A percentile compares a stretch with the other conserved stretches of the same genome.
These are phyloP conservation scores for Notoglanidium macrostoma DNA, from an alignment of 2,797 vertebrate genomes.

Conservation along the genomic window DNA sequence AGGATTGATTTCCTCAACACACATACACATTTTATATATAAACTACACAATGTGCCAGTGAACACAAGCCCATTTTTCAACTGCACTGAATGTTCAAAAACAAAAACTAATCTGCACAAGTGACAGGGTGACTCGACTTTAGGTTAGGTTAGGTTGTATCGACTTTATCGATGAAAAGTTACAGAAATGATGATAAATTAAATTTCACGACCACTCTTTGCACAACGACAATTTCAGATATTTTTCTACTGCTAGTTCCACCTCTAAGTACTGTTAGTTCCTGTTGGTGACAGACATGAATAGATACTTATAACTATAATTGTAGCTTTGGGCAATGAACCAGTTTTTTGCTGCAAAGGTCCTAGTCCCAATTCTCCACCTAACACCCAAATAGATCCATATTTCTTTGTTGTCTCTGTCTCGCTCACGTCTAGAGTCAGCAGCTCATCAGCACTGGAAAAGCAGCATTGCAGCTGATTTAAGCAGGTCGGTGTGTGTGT, in stretches of 20 bases:
- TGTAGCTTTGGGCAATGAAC: neutral
- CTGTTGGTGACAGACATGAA: neutral
- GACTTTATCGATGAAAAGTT: neutral
- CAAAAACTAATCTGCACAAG: neutral
- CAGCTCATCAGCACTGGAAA: conserved; percentile 41
- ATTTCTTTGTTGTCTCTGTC: neutral
- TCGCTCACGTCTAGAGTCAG: conserved; percentile 18
- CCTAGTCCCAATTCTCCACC: neutral
- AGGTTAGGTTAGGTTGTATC: neutral
- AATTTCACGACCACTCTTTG: neutral
- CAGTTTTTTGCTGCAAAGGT: neutral
- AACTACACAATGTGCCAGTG: neutral
- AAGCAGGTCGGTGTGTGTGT: conserved; percentile 35
- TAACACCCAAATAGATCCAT: conserved; percentile 10
- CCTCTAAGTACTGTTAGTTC: neutral
- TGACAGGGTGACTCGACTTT: neutral
- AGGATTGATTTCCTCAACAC: neutral
- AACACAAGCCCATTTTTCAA: neutral
- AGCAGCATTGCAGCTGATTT: conserved; percentile 40
- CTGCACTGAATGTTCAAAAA: neutral
- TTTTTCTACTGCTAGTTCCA: neutral
- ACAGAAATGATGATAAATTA: neutral
- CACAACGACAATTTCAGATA: neutral
- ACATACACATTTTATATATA: neutral
- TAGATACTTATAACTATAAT: neutral